Percentiles rank a stretch among this genome's conserved stretches.
Evolutionary conservation across 2,797 vertebrate species (phyloP).

Genomic region (Acanthis flammea): DNA sequence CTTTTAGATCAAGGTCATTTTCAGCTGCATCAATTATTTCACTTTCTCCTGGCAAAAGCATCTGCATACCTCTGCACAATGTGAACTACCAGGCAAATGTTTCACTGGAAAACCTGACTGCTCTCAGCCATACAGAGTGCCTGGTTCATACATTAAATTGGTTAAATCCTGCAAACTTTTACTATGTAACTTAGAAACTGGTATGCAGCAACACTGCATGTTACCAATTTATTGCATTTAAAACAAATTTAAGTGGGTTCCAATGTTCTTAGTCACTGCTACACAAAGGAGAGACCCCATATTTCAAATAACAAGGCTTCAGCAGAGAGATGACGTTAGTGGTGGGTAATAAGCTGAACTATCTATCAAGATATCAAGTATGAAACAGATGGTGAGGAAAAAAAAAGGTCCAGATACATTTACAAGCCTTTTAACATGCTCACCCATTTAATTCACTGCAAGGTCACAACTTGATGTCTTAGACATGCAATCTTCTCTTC

Average conservation of each 20-base stretch:
- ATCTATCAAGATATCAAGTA: conserved; percentile 76
- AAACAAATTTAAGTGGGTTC: conserved; percentile 74
- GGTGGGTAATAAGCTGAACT: conserved; percentile 72
- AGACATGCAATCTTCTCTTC: conserved; percentile 51
- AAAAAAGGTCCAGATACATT: conserved; percentile 57
- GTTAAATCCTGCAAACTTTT: conserved; percentile 74
- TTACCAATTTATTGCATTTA: conserved; percentile 75
- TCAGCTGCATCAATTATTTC: conserved; percentile 76
- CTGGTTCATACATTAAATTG: conserved; percentile 75
- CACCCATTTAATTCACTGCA: conserved; percentile 64
- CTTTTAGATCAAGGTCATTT: conserved; percentile 76
- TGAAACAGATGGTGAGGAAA: conserved; percentile 71
- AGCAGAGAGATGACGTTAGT: conserved; percentile 71
- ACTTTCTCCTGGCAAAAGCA: conserved; percentile 74
- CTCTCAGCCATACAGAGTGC: conserved; percentile 27
- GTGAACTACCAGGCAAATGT: conserved; percentile 37
- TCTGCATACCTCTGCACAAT: conserved; percentile 72
- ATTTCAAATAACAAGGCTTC: conserved; percentile 74
- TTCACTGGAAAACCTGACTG: conserved; percentile 73
- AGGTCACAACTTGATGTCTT: conserved; percentile 64
- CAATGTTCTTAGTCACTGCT: conserved; percentile 74
- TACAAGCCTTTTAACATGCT: conserved; percentile 56
- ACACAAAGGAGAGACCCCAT: conserved; percentile 71
- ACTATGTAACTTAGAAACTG: conserved; percentile 72
- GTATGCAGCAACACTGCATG: conserved; percentile 61